Percentiles rank a stretch among this genome's conserved stretches.
Conservation (phyloP, 2,113 vertebrate species). For the Tragelaphus strepsiceros region DNA sequence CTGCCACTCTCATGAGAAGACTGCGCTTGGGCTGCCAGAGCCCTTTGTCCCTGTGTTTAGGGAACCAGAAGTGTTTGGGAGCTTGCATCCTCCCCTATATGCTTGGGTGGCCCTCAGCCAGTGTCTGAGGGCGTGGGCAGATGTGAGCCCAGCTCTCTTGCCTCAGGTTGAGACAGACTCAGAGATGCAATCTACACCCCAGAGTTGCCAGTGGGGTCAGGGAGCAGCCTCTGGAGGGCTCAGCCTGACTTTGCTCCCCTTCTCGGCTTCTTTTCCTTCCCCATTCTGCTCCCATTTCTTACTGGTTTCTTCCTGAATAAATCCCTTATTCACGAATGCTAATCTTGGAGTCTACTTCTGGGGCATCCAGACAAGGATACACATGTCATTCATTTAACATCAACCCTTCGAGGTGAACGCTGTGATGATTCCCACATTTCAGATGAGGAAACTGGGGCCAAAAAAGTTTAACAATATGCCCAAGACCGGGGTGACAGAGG, state of each 20-base stretch:
- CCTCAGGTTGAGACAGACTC: not conserved
- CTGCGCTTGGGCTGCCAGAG: not conserved
- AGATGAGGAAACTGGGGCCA: not conserved
- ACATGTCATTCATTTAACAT: too few relatives aligned
- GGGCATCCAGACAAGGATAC: not conserved
- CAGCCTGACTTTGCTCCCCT: fast-evolving
- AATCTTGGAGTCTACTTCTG: not conserved
- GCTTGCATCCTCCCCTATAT: fast-evolving
- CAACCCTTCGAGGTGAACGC: not conserved
- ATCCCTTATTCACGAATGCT: too few relatives aligned
- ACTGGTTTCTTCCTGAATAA: not conserved
- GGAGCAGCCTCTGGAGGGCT: not conserved
- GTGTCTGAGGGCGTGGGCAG: not conserved
- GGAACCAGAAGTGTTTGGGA: not conserved
- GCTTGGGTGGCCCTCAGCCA: not conserved
- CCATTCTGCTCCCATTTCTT: too few relatives aligned
- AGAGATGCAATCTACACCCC: not conserved
- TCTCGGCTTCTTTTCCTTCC: not conserved
- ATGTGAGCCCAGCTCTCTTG: not conserved
- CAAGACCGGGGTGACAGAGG: not conserved
- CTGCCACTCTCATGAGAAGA: not conserved
- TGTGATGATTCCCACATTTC: not conserved
- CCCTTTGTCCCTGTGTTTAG: fast-evolving
- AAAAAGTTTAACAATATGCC: not conserved
- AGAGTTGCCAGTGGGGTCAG: not conserved